phyloP scores from a whole-genome alignment of 2,888 invertebrate genomes.

The Lottia gigantea region DNA sequence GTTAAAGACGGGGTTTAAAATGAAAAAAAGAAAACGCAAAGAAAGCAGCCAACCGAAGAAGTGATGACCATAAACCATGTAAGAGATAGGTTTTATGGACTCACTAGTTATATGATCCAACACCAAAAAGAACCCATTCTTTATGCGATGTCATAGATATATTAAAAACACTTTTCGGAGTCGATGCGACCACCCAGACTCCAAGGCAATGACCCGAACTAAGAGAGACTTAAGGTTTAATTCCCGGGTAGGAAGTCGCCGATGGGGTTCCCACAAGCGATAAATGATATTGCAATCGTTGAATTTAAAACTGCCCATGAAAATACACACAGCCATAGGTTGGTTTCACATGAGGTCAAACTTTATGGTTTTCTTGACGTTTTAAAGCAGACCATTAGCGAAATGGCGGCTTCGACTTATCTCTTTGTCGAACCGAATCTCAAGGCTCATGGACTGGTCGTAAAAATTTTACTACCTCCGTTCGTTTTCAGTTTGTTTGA shows the following conservation, averaged over 20 bases:
- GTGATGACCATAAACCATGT: constrained; percentile 5
- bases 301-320: neutral
- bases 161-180: too few species aligned
- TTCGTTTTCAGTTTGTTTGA: neutral
- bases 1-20: neutral
- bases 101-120: neutral
- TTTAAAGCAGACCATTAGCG: neutral
- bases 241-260: neutral
- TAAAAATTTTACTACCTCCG: constrained; percentile 2
- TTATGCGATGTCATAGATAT: neutral
- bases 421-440: constrained; percentile 4
- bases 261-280: neutral
- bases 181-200: neutral
- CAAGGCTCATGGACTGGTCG: constrained; percentile 3
- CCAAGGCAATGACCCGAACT: neutral
- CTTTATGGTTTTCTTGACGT: constrained; percentile 4
- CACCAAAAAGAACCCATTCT: neutral
- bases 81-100: constrained; percentile 6
- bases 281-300: neutral
- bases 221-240: neutral
- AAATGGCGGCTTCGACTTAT: constrained; percentile 8
- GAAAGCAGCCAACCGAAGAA: neutral
- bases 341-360: neutral
- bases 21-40: neutral
- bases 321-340: neutral